Conservation (phyloP, 2,113 vertebrate genomes). For the Neopipo cinnamomea region DNA sequence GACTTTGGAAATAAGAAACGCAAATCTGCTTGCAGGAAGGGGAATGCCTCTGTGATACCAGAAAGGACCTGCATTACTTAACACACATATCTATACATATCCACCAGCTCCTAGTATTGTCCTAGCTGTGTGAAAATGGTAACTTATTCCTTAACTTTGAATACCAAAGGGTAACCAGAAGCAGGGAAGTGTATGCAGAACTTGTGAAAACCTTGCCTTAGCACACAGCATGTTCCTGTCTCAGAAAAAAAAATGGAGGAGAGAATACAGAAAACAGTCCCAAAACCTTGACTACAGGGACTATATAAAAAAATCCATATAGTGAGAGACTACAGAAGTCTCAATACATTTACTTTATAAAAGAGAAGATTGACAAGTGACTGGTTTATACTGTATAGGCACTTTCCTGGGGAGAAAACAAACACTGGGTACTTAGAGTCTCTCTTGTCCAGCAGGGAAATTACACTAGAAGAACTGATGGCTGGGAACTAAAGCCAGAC, state of each 20-base stretch:
- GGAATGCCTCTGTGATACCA: not conserved
- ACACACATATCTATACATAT: not conserved
- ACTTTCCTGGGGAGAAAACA: conserved; percentile 5
- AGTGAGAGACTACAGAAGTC: not conserved
- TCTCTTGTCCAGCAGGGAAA: not conserved
- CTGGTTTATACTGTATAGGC: not conserved
- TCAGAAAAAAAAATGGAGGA: not conserved
- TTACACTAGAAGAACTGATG: not conserved
- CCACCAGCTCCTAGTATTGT: not conserved
- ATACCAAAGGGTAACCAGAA: not conserved
- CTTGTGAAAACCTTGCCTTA: not conserved
- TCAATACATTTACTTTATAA: not conserved
- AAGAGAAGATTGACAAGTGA: conserved; percentile 3
- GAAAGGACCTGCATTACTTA: not conserved
- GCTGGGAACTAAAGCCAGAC: not conserved
- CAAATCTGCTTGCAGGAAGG: not conserved
- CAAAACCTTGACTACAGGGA: not conserved
- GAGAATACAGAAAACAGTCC: not conserved
- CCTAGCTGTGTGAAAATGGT: not conserved
- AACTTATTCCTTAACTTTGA: not conserved
- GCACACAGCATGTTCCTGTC: not conserved
- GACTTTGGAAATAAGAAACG: not conserved
- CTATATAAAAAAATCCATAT: not conserved
- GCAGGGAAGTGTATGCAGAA: not conserved
- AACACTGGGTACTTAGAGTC: not conserved